Base-by-base conservation (phyloP, 2,888 invertebrate species). In the Idaea aversata region DNA sequence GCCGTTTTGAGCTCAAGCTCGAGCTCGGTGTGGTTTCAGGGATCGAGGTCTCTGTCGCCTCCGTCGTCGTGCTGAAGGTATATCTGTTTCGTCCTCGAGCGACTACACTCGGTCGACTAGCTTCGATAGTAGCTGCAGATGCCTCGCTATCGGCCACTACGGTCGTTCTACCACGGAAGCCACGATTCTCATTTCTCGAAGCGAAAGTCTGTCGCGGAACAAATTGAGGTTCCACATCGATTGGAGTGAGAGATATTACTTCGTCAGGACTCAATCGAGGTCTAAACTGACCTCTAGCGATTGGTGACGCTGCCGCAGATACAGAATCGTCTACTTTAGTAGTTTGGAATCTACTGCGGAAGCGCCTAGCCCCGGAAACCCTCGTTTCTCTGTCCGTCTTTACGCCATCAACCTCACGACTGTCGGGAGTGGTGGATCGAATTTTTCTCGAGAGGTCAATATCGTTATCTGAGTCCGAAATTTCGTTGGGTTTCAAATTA, bases 231-330 rank as follows among this genome's bases (percentile, higher is more conserved):
- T 85, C 85, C 13, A 83, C 70, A 73, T 95, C 94, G 34, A 91
- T 83, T 0, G 94, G 93, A 2, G 94, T 94, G 61, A 94, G 80
- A 3, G 94, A 94, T 61, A 94, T 86, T 15, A 94, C 76, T 79
- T 94, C 94, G 67, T 93, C 92, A n/a, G 74, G 86, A 67, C 69
- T 84, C n/a, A 88, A 65, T 70, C 79, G 80, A 15, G 90, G 85
- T 70, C 85, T 85, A 61, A 84, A 86, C 57, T 87, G 84, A 15
- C 91, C 91, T 73, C 87, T 83, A 13, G 85, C 77, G 2, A 90
- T 77, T 10, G 82, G 83, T n/a, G 88, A 82, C 0, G 91, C 90
- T 10, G 89, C 91, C 35, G 90, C 90, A 6, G 88, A 80, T 25
- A 89, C 74, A 1, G 91, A 89, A 71, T 92, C 92, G 13, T 87